Evolutionary conservation across 2,797 vertebrate species (phyloP).

Genomic region (Hydrolagus colliei): DNA sequence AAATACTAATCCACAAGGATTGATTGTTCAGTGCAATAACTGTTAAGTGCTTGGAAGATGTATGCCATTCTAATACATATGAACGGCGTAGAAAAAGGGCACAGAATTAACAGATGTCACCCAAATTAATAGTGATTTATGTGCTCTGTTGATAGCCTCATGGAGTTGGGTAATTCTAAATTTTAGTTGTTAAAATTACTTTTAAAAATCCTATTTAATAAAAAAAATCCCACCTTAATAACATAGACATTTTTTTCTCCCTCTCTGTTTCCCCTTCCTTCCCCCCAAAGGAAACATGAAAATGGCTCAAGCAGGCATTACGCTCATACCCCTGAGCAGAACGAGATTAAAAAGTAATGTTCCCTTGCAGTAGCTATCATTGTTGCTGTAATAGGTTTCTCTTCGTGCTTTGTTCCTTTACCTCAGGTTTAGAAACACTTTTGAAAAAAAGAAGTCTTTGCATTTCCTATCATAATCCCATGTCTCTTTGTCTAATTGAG

Average conservation of each 20-base stretch:
- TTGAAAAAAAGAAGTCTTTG: neutral
- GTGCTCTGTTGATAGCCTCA: conserved; percentile 5
- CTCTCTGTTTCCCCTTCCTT: neutral
- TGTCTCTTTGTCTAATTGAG: neutral
- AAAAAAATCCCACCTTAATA: neutral
- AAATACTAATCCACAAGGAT: no score
- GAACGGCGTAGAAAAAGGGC: neutral
- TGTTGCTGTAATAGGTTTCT: neutral
- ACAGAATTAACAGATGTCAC: conserved; percentile 1
- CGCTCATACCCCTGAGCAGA: neutral
- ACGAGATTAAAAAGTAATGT: neutral
- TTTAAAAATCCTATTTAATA: neutral
- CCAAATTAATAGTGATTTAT: conserved; percentile 20
- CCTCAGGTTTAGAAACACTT: neutral
- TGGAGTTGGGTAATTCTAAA: neutral
- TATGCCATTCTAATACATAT: neutral
- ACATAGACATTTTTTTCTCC: neutral
- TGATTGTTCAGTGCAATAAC: neutral
- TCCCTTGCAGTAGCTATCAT: neutral
- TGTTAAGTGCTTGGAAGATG: neutral
- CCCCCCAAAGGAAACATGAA: neutral
- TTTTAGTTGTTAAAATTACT: neutral
- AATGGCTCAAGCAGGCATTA: neutral
- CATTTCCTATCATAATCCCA: neutral
- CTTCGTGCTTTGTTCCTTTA: neutral